These are phyloP conservation scores for Oscheius sp. DNA, from an alignment of 2,888 invertebrate genomes.

Conservation along the genomic window DNA sequence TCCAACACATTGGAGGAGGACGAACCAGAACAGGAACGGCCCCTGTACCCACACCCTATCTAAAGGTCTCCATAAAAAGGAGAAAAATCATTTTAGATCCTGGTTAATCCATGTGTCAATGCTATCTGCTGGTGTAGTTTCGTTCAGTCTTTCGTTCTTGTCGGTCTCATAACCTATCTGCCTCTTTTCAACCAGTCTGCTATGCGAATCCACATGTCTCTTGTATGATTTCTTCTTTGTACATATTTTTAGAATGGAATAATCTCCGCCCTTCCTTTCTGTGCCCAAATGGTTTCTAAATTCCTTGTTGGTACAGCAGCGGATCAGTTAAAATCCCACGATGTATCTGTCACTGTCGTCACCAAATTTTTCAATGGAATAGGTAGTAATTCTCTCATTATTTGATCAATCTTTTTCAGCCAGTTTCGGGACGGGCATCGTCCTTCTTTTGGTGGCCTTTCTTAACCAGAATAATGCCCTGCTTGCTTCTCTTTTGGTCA, in stretches of 20 bases:
- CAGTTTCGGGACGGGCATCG: constrained; percentile 59
- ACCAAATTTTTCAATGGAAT: constrained; percentile 61
- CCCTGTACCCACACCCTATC: constrained; percentile 55
- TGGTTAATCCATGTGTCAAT: constrained; percentile 57
- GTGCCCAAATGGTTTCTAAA: constrained; percentile 62
- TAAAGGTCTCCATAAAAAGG: constrained; percentile 44
- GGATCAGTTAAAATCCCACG: constrained; percentile 55
- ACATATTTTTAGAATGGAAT: constrained; percentile 56
- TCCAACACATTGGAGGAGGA: constrained; percentile 47
- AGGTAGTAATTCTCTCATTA: constrained; percentile 36
- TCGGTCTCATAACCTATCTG: constrained; percentile 61
- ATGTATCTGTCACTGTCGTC: constrained; percentile 48
- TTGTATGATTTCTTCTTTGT: not conserved
- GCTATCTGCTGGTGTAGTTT: constrained; percentile 64
- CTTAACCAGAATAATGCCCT: constrained; percentile 34
- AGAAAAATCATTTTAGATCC: constrained; percentile 41
- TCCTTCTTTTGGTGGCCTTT: constrained; percentile 49
- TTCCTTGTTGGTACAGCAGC: constrained; percentile 61
- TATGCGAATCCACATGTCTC: constrained; percentile 53
- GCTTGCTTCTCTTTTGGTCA: constrained; percentile 50
- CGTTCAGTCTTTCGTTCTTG: constrained; percentile 64
- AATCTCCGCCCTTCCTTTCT: constrained; percentile 64
- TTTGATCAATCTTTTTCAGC: constrained; percentile 37
- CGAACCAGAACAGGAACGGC: constrained; percentile 39
- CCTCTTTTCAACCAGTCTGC: constrained; percentile 63